Evolutionary conservation across 2,113 vertebrate genomes (phyloP), one percentile per base, ranked within the genome.

Genomic region (Microcebus griseorufus): DNA sequence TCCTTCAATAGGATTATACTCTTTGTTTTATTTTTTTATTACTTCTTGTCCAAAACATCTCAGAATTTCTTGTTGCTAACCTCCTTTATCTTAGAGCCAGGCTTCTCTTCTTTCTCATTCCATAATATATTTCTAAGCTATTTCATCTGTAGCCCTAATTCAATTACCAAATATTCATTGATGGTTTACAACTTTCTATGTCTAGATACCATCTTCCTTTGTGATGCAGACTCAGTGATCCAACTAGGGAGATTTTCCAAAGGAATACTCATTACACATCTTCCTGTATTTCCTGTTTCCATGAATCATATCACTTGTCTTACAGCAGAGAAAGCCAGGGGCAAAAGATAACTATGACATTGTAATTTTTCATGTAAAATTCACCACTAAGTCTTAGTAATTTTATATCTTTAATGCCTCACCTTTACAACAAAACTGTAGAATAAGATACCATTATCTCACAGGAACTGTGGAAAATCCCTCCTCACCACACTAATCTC

Each of bases 71-170:
- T 76, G 7, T 32, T 51, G 25, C 42, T 84, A 27, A 65, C 3
- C 34, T 76, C 5, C 11, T 42, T 84, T 18, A 65, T 39, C 12
- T 51, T 25, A 70, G 25, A 23, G 12, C 6, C 65, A 37, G 14
- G 17, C 2, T 84, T 39, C 29, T 37, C 48, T 42, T 90, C 53
- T n/a, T 23, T 75, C 18, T 53, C 25, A 53, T 16, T 22, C 25
- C 18, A 16, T 23, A 23, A 2, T 37, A 53, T 2, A 5, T 37
- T 73, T 8, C 65, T 11, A 0, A 6, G 34, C 5, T 2, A 53
- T 69, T 45, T 70, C 65, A 55, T 37, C 34, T 70, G 25, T 2
- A 6, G 13, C 4, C 13, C 69, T 75, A 32, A 13, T 12, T 39
- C 34, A 53, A 1, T 32, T 48, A 48, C 23, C 45, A 51, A 53